A percentile compares a stretch with the other conserved stretches of the same genome.
These are phyloP conservation scores for Paramuricea clavata DNA, from an alignment of 92 coral and sea anemone species.

Conservation along the genomic window DNA sequence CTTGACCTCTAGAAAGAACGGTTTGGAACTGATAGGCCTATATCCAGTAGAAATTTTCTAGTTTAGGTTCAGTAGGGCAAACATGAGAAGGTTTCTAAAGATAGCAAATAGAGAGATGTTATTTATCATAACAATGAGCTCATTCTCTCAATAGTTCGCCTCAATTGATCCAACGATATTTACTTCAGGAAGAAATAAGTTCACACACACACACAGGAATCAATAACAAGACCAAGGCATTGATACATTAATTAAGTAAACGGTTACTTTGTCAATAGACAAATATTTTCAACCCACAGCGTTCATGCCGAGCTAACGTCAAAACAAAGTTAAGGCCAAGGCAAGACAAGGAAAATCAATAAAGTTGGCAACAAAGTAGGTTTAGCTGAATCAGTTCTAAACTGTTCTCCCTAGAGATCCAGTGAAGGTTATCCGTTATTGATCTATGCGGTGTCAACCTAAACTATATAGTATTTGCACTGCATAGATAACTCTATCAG, in stretches of 20 bases:
- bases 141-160: neutral
- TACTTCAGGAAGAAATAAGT: neutral
- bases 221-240: neutral
- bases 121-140: neutral
- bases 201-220: neutral
- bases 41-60: too few relatives aligned
- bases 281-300: neutral
- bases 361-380: neutral
- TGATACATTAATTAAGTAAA: constrained; percentile 9
- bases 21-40: too few relatives aligned
- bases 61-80: too few relatives aligned
- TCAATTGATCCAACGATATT: neutral
- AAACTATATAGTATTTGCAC: too few relatives aligned
- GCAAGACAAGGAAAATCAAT: neutral
- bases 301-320: neutral
- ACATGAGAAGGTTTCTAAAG: too few relatives aligned
- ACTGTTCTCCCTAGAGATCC: too few relatives aligned
- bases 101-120: neutral
- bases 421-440: too few relatives aligned
- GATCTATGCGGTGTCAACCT: too few relatives aligned
- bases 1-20: too few relatives aligned
- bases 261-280: constrained; percentile 18
- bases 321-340: neutral
- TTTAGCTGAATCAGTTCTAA: too few relatives aligned
- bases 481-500: too few relatives aligned